Conservation (phyloP, 2,797 vertebrate species). For the Myoxocephalus aenaeus region DNA sequence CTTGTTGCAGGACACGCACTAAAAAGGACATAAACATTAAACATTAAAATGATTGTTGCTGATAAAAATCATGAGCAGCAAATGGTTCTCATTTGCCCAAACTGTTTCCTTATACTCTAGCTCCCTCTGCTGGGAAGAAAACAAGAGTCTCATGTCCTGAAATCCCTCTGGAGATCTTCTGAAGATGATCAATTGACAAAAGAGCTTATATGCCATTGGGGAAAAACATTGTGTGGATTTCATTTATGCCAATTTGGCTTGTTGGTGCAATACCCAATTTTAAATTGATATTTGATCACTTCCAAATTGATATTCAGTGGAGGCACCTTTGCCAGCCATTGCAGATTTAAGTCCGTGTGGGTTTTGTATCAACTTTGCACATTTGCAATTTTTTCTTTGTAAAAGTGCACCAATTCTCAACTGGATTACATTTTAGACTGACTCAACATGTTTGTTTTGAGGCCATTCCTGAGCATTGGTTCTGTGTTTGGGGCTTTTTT, state of each 20-base stretch:
- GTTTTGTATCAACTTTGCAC: neutral
- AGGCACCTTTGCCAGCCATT: neutral
- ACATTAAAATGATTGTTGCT: conserved; percentile 4
- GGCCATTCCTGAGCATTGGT: neutral
- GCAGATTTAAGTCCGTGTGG: neutral
- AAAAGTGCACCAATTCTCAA: neutral
- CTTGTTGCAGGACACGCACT: conserved; percentile 98
- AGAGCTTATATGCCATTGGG: neutral
- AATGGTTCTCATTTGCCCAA: neutral
- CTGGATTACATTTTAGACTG: neutral
- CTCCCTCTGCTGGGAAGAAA: conserved; percentile 76
- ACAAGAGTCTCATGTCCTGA: neutral
- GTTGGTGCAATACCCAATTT: neutral
- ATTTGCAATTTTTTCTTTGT: neutral
- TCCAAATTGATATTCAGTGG: neutral
- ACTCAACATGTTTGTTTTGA: neutral
- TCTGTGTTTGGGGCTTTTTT: neutral
- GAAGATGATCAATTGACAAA: neutral
- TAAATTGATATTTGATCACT: neutral
- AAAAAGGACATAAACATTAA: conserved; percentile 30
- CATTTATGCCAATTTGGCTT: neutral
- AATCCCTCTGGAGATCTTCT: neutral
- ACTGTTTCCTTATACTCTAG: conserved; percentile 29
- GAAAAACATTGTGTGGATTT: neutral
- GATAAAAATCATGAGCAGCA: neutral